Base-by-base conservation (phyloP, 2,113 vertebrate genomes). In the Cyrtonyx montezumae region DNA sequence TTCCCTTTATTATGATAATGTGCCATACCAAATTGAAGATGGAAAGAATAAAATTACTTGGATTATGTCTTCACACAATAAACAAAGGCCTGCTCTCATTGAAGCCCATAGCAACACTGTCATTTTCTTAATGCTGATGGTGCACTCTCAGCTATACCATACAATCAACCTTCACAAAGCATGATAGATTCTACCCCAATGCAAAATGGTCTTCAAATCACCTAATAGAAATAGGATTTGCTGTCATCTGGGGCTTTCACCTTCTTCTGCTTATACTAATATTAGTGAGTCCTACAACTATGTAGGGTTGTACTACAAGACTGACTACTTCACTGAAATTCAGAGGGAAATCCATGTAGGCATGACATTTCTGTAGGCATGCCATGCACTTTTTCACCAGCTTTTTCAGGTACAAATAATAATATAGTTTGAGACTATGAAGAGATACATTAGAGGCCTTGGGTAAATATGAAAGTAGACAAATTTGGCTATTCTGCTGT, bases 1-100 rank as follows among this genome's bases (percentile, higher is more conserved):
- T 13, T 95, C 21, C 82, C 51, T 85, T 95, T 93, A 75, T 94
- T 94, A 90, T 90, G 89, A 61, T 92, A 94, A 96, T 90, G 42
- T 67, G 51, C 79, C 75, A 12, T 32, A 37, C 51, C 61, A 86
- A 85, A 94, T 83, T 46, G 53, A 89, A 94, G 79, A 90, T 69
- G 46, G 76, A 65, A 92, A 92, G 73, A 85, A 49, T 68, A 76
- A 91, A 94, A 93, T 95, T 83, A 53, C 73, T 68, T 49, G 61
- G 61, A 65, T 93, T 82, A 78, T 75, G 51, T 71, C 76, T 95
- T 71, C 90, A 83, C 8, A 0, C 58, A 45, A 46, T 71, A 92
- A 88, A 91, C 4, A 23, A 42, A 75, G 76, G 53, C 36, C 71
- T 84, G 65, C 56, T 71, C 23, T 83, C 43, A 37, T 17, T 48